Conservation (phyloP, 2,888 invertebrate species). For the Rhopalosiphum nymphaeae region DNA sequence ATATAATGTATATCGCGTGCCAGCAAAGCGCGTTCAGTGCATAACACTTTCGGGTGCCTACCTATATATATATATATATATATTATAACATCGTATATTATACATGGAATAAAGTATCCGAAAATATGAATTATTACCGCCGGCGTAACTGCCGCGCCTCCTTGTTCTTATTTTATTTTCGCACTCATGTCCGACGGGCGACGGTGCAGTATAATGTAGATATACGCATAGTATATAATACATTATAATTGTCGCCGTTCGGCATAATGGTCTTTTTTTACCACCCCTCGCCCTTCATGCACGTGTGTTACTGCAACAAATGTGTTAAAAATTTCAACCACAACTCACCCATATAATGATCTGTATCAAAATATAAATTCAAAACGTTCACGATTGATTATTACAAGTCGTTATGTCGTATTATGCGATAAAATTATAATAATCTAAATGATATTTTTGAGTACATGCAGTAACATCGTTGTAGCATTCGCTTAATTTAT, state of each 20-base stretch:
- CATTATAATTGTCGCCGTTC: neutral
- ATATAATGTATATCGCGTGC: slow-evolving; percentile 40
- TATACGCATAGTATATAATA: neutral
- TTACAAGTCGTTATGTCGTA: neutral
- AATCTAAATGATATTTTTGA: neutral
- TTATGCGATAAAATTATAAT: neutral
- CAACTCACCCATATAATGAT: neutral
- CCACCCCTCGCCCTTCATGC: neutral
- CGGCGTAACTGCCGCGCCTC: neutral
- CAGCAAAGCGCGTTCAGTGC: neutral
- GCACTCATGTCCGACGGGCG: slow-evolving; percentile 22
- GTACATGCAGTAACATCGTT: neutral
- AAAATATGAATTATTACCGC: slow-evolving; percentile 40
- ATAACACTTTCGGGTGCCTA: slow-evolving; percentile 44
- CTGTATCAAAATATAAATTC: neutral
- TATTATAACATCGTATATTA: neutral
- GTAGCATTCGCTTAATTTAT: neutral
- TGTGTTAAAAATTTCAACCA: neutral
- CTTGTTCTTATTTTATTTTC: slow-evolving; percentile 34
- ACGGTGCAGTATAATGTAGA: neutral
- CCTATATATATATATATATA: neutral
- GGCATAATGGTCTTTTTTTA: neutral
- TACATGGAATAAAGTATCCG: neutral
- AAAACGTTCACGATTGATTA: too few relatives aligned
- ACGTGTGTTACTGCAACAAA: neutral